Evolutionary conservation across 2,797 vertebrate species (phyloP), one percentile per base, ranked within the genome.

Genomic region (Micropoecilia bifurca): DNA sequence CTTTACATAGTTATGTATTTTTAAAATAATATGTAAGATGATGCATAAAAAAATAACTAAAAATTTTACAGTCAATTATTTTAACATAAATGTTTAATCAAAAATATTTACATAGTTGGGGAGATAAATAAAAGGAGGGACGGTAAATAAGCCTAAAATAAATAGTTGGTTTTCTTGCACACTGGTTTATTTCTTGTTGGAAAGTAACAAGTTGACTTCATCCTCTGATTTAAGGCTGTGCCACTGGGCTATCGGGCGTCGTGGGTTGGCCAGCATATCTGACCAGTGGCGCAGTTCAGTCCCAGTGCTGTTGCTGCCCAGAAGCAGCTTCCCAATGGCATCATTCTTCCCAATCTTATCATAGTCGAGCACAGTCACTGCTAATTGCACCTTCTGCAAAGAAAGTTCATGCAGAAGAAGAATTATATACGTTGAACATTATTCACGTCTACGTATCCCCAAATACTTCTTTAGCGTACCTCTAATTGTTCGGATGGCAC

Each of bases 301-400:
- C 0, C 97, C 99, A 0, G 96, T 95, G 95, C 97, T 96, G 88
- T 96, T 97, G 86, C 94, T 91, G 69, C 99, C 98, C 89, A 99
- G 95, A 92, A 99, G 96, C 83, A 99, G 95, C 88, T 99, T 99
- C 83, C 99, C 99, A 66, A 99, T 99, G 92, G 98, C 98, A 82
- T 99, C 98, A 0, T 99, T 99, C 96, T 99, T 99, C 89, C 99
- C 99, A 85, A 99, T 99, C 97, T 99, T 99, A 96, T 99, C 99
- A 91, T 99, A 99, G 96, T 99, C 99, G 96, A 99, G 95, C 92
- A 99, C 99, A 83, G 98, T 99, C 91, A 99, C 97, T 84, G 97
- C 97, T 90, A 99, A 89, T 94, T 99, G 98, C 90, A 99, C 97
- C 95, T 99, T 99, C 98, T 99, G 81, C 74, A 1, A 91, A 85